These are phyloP conservation scores for Carcharodon carcharias DNA, from an alignment of 2,797 vertebrate species.

Conservation along the genomic window DNA sequence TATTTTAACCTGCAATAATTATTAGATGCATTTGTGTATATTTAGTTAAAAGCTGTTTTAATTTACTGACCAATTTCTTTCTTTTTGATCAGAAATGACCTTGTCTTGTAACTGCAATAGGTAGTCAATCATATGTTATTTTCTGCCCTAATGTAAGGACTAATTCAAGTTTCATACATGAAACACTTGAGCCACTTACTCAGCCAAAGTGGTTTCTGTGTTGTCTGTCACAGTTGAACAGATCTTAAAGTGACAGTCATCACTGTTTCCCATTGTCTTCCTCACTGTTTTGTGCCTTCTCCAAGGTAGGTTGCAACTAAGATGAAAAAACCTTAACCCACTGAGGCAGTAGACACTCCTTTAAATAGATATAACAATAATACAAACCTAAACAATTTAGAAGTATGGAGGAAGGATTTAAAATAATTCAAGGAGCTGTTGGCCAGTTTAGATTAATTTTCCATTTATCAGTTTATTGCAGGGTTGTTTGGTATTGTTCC, in stretches of 20 bases:
- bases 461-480: background rate
- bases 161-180: background rate
- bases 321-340: background rate
- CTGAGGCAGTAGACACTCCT: background rate
- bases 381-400: background rate
- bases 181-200: background rate
- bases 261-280: background rate
- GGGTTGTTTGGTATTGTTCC: background rate
- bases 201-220: background rate
- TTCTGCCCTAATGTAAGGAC: background rate
- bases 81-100: background rate
- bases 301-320: background rate
- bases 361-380: background rate
- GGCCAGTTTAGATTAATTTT: background rate
- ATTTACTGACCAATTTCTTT: background rate
- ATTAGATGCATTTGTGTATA: background rate
- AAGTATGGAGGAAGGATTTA: background rate
- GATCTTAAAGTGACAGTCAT: too few relatives aligned
- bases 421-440: background rate
- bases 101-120: background rate
- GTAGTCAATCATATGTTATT: background rate
- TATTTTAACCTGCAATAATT: background rate
- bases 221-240: too few relatives aligned
- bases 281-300: background rate
- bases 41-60: background rate